Base-by-base conservation (phyloP, 2,797 vertebrate species). In the Alexandromys oeconomus region DNA sequence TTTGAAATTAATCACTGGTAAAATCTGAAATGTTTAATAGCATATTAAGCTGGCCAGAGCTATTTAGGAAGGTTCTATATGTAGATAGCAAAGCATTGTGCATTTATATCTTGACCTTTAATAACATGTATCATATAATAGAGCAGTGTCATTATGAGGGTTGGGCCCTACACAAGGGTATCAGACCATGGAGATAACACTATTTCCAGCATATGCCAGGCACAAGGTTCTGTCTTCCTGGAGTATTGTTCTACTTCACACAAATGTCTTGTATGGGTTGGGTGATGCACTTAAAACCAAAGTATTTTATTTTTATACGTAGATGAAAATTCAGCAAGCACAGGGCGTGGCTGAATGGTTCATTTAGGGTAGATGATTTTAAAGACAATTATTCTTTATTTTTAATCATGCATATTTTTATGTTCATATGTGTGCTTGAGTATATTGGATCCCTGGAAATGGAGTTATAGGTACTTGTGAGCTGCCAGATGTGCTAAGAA, bases 1-100 rank as follows among this genome's bases (percentile, higher is more conserved):
- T 96, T 96, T 87, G 48, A 95, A 95, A 96, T 92, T 67, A 79
- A 84, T 94, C 37, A 92, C 63, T 65, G 48, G n/a, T 91, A 92
- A 93, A 91, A 95, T 95, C 37, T 82, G 73, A 94, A 94, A 81
- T 88, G 79, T 59, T 93, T 96, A 95, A 65, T 84, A 91, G 92
- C 11, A 27, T 71, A 59, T 89, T 95, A 89, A 89, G 46, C 43
- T 91, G 31, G 37, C 67, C 43, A 6, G 85, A 94, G 48, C 88
- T 96, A 48, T 91, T 89, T 73, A 88, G 73, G 73, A 96, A 93
- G 82, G 71, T 89, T 92, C 29, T 90, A 0, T 94, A 23, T 95
- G 46, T 43, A 92, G 71, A 59, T 76, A 86, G 71, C 0, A 82
- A 69, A 67, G 74, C 54, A 61, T 37, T 89, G 6, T 61, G 34